Evolutionary conservation across 2,113 vertebrate genomes (phyloP), one percentile per base, ranked within the genome.

Genomic region (Hippopotamus amphibius): DNA sequence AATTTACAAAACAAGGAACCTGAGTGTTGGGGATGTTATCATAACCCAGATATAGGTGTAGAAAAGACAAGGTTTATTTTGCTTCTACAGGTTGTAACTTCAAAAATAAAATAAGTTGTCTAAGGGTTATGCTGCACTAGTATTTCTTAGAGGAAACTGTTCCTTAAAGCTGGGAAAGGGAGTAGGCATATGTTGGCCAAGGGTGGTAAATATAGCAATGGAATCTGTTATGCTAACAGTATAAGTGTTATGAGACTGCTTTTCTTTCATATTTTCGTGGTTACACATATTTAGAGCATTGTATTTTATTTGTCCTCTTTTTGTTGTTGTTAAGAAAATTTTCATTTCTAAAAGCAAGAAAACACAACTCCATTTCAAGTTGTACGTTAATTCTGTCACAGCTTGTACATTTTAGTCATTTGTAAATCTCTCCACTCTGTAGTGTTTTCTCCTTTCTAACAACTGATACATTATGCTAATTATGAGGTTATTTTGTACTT

Each of bases 341-440:
- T 66, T 88, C 81, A 97, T 97, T 97, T 97, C 59, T 97, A 87
- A 81, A 84, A 92, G 46, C 37, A 57, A 41, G 72, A 53, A 79
- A 55, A 80, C 79, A 19, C 59, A 95, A 59, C 43, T n/a, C 55
- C 87, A 74, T 90, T 96, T 97, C 82, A 82, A 97, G 96, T 97
- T 98, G 98, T 98, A 8, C 96, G 88, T 97, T 22, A 63, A 97
- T 97, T 93, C 96, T 94, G 88, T 97, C 97, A 95, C 90, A 83
- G 95, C 97, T 97, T 98, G 94, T 98, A 97, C 97, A 98, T 97
- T 96, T 98, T 33, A 98, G 97, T 96, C 97, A 96, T 96, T 94
- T 98, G 98, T 98, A 98, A 97, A 98, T 95, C 91, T 97, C 96
- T 98, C 98, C 98, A 98, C 95, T 98, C 88, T 98, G 97, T 96